phyloP scores from a whole-genome alignment of 2,113 vertebrate genomes.

The Paratilapia polleni region DNA sequence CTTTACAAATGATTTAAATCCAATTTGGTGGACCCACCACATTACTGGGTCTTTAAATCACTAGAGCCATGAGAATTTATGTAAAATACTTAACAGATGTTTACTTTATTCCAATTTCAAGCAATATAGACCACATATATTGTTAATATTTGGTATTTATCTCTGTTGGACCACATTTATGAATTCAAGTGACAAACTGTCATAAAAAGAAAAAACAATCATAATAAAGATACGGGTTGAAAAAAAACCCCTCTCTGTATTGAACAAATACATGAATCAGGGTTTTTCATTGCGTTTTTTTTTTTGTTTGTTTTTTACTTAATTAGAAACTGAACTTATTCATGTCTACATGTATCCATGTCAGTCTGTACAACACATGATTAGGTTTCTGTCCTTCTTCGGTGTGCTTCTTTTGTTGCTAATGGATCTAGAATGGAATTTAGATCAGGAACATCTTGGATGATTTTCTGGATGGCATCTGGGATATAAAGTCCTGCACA shows the following conservation, averaged over 20 bases:
- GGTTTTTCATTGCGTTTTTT: too few relatives aligned
- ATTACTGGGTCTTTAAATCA: neutral
- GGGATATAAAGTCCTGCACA: neutral
- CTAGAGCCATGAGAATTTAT: neutral
- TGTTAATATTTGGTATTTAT: neutral
- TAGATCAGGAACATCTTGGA: neutral
- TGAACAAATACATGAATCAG: too few relatives aligned
- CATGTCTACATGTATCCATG: too few relatives aligned
- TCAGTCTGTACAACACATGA: too few relatives aligned
- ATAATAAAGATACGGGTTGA: too few relatives aligned
- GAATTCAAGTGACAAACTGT: neutral
- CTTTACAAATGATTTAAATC: neutral
- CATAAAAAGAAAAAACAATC: too few relatives aligned
- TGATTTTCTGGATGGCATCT: neutral
- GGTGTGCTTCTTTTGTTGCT: too few relatives aligned
- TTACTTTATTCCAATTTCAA: neutral
- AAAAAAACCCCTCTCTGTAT: too few relatives aligned
- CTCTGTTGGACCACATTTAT: neutral
- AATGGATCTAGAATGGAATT: too few relatives aligned
- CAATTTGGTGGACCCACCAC: neutral
- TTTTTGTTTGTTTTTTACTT: too few relatives aligned
- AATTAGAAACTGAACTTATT: too few relatives aligned
- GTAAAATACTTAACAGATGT: neutral
- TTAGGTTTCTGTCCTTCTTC: too few relatives aligned
- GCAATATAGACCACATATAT: neutral